Conservation (phyloP, 2,113 vertebrate genomes). For the Pygoscelis adeliae region DNA sequence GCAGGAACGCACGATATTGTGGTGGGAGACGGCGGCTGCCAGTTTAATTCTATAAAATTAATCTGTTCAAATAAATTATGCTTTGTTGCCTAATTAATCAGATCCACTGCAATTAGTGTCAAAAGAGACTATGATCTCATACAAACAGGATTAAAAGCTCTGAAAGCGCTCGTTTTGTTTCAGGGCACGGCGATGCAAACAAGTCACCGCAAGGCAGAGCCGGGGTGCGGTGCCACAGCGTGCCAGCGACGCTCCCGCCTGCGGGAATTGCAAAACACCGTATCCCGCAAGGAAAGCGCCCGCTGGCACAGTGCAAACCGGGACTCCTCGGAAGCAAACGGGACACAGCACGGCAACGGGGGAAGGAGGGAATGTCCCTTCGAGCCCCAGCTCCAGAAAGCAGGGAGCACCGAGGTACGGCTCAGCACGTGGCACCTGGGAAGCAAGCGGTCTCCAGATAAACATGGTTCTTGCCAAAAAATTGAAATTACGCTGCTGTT, state of each 20-base stretch:
- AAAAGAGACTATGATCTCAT: background rate
- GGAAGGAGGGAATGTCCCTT: background rate
- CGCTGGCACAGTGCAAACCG: accelerated
- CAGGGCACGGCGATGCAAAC: background rate
- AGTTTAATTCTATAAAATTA: background rate
- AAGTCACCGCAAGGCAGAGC: slow-evolving; percentile 25
- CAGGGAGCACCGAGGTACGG: background rate
- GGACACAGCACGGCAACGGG: accelerated
- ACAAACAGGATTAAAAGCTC: background rate
- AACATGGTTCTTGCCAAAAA: background rate
- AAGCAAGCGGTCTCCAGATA: background rate
- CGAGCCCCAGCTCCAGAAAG: accelerated
- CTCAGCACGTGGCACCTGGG: background rate
- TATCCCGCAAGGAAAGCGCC: background rate
- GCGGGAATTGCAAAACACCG: background rate
- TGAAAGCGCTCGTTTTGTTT: background rate
- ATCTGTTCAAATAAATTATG: background rate
- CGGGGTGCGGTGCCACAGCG: background rate
- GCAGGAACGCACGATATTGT: background rate
- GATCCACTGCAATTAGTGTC: slow-evolving; percentile 13
- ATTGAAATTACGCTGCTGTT: background rate
- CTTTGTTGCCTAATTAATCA: slow-evolving; percentile 21
- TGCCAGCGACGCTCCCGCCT: background rate
- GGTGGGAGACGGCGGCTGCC: background rate
- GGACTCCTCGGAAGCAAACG: accelerated